Evolutionary conservation across 2,113 vertebrate genomes (phyloP), one percentile per base, ranked within the genome.

Genomic region (Rana temporaria): DNA sequence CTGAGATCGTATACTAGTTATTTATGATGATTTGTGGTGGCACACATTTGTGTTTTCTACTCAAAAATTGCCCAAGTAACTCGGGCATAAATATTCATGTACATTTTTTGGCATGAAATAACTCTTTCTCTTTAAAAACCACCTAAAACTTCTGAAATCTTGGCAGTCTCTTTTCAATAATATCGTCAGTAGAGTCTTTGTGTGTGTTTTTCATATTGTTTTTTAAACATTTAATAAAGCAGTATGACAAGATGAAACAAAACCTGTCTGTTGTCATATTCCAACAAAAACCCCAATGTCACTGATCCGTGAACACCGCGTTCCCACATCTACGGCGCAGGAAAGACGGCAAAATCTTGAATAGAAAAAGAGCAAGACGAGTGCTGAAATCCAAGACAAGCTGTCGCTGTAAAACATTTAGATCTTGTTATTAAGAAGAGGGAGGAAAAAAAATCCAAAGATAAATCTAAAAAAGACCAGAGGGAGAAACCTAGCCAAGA

Each of bases 381-480:
- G 34, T 19, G 24, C 24, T n/a, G 38, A 52, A 60, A 70, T 12
- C 30, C 34, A 26, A 32, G 66, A 68, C 78, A 26, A 22, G 55
- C 78, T 19, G 66, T 70, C 52, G 17, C 56, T 42, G 68, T 67
- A 26, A 62, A 70, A 60, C 66, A 42, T 79, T 70, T 11, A 30
- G 53, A 80, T 59, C 66, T 80, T 38, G 2, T 34, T 78, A 30
- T n/a, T 34, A 22, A 56, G 32, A 48, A 48, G 42, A 48, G 42
- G 42, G 42, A 48, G 42, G 42, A 8, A 56, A 52, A 70, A 79
- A 20, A 56, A 38, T 60, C 17, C 30, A 68, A 75, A 79, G 78
- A 22, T 60, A 38, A 20, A 68, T 79, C 52, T 79, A 62, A 52
- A 48, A 62, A 69, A 80, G 78, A 80, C 78, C 55, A 70, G 66